Base-by-base conservation (phyloP, 2,888 invertebrate species). In the Mesorhabditis spiculigera region DNA sequence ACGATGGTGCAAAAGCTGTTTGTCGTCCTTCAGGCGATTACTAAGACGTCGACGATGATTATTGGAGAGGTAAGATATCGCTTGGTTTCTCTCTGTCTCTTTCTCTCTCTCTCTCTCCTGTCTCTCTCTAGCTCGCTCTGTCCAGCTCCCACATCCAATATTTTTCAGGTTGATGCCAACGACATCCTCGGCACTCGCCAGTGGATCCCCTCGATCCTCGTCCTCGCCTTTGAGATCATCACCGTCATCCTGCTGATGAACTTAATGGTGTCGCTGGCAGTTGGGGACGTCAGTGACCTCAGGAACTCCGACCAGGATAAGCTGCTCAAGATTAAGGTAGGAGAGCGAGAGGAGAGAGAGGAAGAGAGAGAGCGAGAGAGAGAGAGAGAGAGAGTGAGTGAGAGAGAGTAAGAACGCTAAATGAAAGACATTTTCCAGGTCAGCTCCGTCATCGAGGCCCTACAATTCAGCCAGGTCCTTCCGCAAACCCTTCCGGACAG, bases 21-120 rank as follows among this genome's bases (percentile, higher is more conserved):
- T 28, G 72, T 78, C 4, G 74, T 84, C 43, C 78, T 84, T 4
- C 84, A 84, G 66, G 84, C 84, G 1, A 74, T 84, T 71, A 84
- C 84, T 3, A 84, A 84, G 68, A 84, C 83, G 5, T 82, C 83
- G 1, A 85, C 84, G 28, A 84, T 84, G 84, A 84, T 84, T 84
- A 83, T 84, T 50, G 84, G 84, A 66, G 84, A 84, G 73, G 82
- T 50, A n/a, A 50, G 58, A 58, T 3, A 58, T 58, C 2, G 2
- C 10, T 58, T 3, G 58, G 10, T 13, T 13, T 58, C 58, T 13
- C 58, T n/a, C 58, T 13, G 1, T n/a, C 3, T 28, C 28, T 28
- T 3, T 58, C 58, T n/a, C 10, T 58, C 2, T 13, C 13, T 58
- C n/a, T 58, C 58, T n/a, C 58, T 58, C 58, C 28, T 28, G 1